Base-by-base conservation (phyloP, 2,888 invertebrate genomes). In the Heteromurus nitidus region DNA sequence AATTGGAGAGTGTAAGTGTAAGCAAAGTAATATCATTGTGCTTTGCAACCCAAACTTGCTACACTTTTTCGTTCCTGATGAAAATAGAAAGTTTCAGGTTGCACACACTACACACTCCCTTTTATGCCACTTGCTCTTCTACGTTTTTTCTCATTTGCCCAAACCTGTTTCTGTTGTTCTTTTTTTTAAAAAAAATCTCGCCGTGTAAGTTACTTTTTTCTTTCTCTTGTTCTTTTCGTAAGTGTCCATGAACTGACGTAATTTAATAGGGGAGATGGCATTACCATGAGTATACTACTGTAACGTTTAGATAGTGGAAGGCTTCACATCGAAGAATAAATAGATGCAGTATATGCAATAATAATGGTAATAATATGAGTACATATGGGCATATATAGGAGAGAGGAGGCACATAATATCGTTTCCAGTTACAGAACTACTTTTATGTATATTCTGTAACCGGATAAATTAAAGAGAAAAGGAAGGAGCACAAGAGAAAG, bases 391-490 rank as follows among this genome's bases (percentile, higher is more conserved):
- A 64, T 47, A 69, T 47, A 69, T 31, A 36, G 36, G 13, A 50
- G n/a, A n/a, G 36, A 24, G 26, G 3, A 13, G 20, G 5, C 20
- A 31, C 18, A 47, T 69, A 69, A 9, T 50, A 18, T 22, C 36
- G 30, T 50, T 69, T 31, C 60, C 30, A 36, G 47, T 55, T 58
- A 5, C 18, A 22, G 42, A 26, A 60, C 11, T 26, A 62, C n/a
- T n/a, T n/a, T n/a, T n/a, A n/a, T n/a, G 50, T 22, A 30, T 73
- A 64, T 73, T 62, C 53, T 73, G 73, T 73, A 73, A 73, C 31
- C 50, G 73, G 73, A 62, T 73, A 73, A 73, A 73, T 73, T 73
- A 64, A 73, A 73, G 73, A 64, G 50, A 73, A 73, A 73, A 7
- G n/a, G n/a, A n/a, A n/a, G n/a, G n/a, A n/a, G n/a, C n/a, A n/a